A percentile compares a stretch with the other conserved stretches of the same genome.
Conservation (phyloP, 1,140 invertebrate genomes). For the Nymphalis io region DNA sequence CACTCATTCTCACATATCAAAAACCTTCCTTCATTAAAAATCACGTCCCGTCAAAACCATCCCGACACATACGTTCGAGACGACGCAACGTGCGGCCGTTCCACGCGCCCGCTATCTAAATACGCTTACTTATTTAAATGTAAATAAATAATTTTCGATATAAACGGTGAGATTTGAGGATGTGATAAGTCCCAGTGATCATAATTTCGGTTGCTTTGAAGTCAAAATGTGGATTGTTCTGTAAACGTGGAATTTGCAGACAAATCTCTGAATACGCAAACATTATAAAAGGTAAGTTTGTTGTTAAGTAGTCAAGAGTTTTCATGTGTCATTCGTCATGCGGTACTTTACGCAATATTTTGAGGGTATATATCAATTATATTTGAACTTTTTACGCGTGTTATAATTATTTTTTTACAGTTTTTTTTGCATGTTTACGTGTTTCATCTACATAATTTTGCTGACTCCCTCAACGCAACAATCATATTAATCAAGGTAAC, state of each 20-base stretch:
- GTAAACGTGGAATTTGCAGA: conserved; percentile 33
- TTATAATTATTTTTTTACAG: no score
- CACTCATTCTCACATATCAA: conserved; percentile 50
- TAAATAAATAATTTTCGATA: conserved; percentile 59
- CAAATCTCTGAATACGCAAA: not conserved
- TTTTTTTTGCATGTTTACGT: no score
- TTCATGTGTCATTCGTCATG: conserved; percentile 6
- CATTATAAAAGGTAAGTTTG: conserved; percentile 39
- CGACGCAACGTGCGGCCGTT: conserved; percentile 28
- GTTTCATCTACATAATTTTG: no score
- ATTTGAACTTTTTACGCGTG: no score
- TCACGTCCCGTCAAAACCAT: conserved; percentile 50
- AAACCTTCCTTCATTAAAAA: conserved; percentile 54
- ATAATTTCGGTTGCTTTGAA: conserved; percentile 32
- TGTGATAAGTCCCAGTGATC: conserved; percentile 43
- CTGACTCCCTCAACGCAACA: no score
- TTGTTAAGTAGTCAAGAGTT: not conserved
- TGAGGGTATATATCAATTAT: not conserved
- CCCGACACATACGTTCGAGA: conserved; percentile 40
- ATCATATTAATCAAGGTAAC: no score
- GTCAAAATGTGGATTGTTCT: conserved; percentile 36
- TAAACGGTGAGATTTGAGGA: conserved; percentile 43
- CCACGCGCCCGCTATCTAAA: conserved; percentile 18
- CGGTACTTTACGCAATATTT: conserved; percentile 16
- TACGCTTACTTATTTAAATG: conserved; percentile 36